These are phyloP conservation scores for Uria lomvia DNA, from an alignment of 2,113 vertebrate species.

Conservation along the genomic window DNA sequence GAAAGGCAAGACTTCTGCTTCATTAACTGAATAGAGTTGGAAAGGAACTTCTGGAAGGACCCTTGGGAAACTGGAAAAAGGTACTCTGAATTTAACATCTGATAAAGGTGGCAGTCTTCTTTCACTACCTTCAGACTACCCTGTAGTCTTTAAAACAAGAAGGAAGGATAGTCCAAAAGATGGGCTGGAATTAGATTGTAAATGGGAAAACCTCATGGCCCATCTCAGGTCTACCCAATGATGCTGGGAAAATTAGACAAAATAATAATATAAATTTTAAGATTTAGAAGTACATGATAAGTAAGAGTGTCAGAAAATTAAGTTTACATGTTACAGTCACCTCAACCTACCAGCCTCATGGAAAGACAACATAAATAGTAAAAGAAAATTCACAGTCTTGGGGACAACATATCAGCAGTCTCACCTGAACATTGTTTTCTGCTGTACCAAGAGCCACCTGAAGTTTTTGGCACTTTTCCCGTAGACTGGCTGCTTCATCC, in stretches of 20 bases:
- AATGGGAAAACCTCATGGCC: background rate
- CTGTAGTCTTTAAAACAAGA: background rate
- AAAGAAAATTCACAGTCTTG: background rate
- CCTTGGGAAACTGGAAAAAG: background rate
- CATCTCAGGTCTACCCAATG: background rate
- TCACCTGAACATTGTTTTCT: conserved; percentile 88
- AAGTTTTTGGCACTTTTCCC: conserved; percentile 90
- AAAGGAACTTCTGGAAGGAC: background rate
- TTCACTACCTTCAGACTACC: background rate
- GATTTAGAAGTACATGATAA: background rate
- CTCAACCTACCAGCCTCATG: background rate
- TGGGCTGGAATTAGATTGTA: background rate
- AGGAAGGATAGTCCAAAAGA: background rate
- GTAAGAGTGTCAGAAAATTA: background rate
- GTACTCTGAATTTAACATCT: background rate
- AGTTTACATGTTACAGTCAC: background rate
- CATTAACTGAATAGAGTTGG: background rate
- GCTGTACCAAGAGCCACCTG: conserved; percentile 81
- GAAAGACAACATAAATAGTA: background rate
- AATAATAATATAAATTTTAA: background rate
- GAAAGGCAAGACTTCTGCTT: background rate
- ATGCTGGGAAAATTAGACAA: background rate
- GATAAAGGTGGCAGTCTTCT: background rate
- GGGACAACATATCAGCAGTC: background rate
- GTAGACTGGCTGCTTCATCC: conserved; percentile 89